Conservation (phyloP, 2,888 invertebrate species). For the Encarsia formosa region DNA sequence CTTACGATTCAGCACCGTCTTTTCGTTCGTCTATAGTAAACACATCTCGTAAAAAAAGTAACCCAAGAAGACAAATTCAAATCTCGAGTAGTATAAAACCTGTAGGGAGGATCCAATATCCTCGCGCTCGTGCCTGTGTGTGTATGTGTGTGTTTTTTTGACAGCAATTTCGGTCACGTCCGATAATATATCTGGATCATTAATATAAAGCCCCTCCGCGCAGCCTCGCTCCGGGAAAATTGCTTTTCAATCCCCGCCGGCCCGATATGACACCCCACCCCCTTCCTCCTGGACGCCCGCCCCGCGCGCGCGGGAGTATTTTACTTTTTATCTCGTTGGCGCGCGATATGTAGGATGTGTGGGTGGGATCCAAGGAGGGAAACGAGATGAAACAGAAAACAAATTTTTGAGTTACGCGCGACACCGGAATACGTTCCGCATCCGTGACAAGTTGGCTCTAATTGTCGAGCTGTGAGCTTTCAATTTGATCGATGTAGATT, state of each 20-base stretch:
- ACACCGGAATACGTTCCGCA: too few species aligned
- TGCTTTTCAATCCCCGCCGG: constrained; percentile 52
- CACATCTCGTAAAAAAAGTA: too few species aligned
- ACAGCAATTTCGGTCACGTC: constrained; percentile 54
- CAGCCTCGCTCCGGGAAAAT: constrained; percentile 46
- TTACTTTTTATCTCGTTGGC: not conserved
- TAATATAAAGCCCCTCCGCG: constrained; percentile 50
- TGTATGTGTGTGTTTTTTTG: too few species aligned
- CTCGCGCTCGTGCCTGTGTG: too few species aligned
- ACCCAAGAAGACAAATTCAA: too few species aligned
- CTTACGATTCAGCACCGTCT: too few species aligned
- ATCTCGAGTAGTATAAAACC: too few species aligned
- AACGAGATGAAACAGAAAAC: constrained; percentile 12
- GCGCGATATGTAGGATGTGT: not conserved
- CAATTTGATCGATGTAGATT: too few species aligned
- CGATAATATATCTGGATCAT: constrained; percentile 53
- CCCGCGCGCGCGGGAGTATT: not conserved
- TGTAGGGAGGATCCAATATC: constrained; percentile 53
- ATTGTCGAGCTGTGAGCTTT: too few species aligned
- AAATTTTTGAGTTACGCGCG: constrained; percentile 6
- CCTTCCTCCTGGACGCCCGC: constrained; percentile 18
- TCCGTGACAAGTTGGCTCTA: too few species aligned
- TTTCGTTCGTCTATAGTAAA: too few species aligned
- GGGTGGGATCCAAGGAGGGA: too few species aligned
- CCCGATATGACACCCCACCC: constrained; percentile 30